These are phyloP conservation scores for Melanogrammus aeglefinus DNA, from an alignment of 2,797 vertebrate genomes.

Conservation along the genomic window DNA sequence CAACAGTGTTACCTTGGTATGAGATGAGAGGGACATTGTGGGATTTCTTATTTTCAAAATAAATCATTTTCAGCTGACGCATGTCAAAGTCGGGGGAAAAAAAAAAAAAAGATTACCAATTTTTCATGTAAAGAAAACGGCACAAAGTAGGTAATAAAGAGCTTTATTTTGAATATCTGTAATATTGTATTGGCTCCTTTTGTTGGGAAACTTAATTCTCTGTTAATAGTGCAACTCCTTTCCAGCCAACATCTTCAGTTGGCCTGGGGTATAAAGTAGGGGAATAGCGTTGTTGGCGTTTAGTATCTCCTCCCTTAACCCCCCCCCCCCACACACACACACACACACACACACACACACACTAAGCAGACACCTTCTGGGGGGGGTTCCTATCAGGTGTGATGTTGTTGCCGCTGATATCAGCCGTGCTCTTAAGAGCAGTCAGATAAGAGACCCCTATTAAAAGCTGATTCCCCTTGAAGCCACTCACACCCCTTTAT, in stretches of 20 bases:
- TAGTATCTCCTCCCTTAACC: no score
- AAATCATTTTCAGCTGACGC: not conserved
- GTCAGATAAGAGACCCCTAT: conserved; percentile 49
- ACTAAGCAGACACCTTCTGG: no score
- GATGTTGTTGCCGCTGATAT: no score
- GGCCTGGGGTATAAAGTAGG: no score
- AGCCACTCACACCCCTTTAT: conserved; percentile 11
- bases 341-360: no score
- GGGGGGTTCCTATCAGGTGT: no score
- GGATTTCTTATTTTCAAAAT: not conserved
- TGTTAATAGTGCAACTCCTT: no score
- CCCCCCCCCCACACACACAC: no score
- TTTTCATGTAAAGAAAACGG: not conserved
- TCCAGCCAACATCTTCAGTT: no score
- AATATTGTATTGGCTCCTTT: not conserved
- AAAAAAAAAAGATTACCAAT: not conserved
- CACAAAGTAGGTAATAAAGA: conserved; percentile 18
- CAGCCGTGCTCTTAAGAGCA: no score
- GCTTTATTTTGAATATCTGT: conserved; percentile 27
- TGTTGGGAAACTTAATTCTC: no score
- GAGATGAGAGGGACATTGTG: not conserved
- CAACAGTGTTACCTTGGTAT: not conserved
- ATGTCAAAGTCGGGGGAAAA: not conserved
- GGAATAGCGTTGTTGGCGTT: no score
- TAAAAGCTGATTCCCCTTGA: conserved; percentile 30